Evolutionary conservation across 1,140 invertebrate species (phyloP), one percentile per base, ranked within the genome.

Genomic region (Drosophila bifasciata): DNA sequence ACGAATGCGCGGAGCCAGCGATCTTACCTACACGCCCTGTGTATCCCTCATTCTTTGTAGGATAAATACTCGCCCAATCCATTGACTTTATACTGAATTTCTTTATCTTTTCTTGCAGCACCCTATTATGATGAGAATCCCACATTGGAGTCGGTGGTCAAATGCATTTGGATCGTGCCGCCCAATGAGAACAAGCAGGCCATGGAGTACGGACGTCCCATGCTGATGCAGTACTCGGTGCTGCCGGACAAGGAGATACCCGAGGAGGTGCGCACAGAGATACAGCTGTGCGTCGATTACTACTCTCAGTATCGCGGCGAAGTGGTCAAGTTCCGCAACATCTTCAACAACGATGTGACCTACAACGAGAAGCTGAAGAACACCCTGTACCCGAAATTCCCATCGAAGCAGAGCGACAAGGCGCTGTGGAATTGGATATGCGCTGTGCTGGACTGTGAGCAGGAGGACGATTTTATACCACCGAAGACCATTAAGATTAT

Each of bases 81-180:
- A 25, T 5, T 5, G 3, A 11, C 0, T 25, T n/a, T 41, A 5
- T 8, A 1, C 1, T 9, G 1, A 2, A 13, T 45, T 3, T 0
- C 55, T 72, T 5, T 69, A 94, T 94, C 1, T 9, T 13, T 55
- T 69, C 70, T 94, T 94, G 55, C 89, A 98, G 97, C 97, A 43
- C 97, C 97, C 5, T 98, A 97, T 86, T 96, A 97, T 91, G 94
- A 94, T 49, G 95, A 96, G 83, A 96, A 94, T 76, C 94, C 94
- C 46, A 95, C 95, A 21, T 92, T 96, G 60, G 96, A 96, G 80
- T 97, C 96, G 1, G 95, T 95, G 60, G 94, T 98, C 40, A 96
- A 96, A 53, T 95, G 96, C 56, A 99, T 96, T 91, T 99, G 98
- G 97, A 97, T 98, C 2, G 95, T 98, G 92, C 97, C 98, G 16